Base-by-base conservation (phyloP, 2,797 vertebrate genomes). In the Anguilla marmorata region DNA sequence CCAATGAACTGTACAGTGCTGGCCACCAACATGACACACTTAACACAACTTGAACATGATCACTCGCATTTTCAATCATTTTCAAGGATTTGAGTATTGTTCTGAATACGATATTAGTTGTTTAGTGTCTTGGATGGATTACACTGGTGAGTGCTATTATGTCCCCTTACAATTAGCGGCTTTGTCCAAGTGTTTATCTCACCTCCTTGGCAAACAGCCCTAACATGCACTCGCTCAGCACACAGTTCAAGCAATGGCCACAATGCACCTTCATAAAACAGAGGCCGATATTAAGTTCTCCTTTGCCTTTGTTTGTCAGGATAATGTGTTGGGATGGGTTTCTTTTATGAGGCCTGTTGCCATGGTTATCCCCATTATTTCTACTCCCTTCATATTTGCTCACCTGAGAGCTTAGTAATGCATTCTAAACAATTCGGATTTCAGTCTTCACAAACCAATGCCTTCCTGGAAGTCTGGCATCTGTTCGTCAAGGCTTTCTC, bases 301-400 rank as follows among this genome's bases (percentile, higher is more conserved):
- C 33, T 76, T 50, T 16, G 45, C 9, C 87, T 86, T 83, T 85
- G 37, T 83, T 83, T 63, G 60, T n/a, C 45, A 16, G 82, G 58
- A 76, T 83, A 74, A 56, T 37, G 48, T 74, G 85, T 63, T 9
- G 80, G 76, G n/a, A 60, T 24, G 30, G 4, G 14, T 33, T 37
- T 85, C 4, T 74, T 58, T 88, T 58, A 74, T 88, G 45, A 86
- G 3, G 86, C 80, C 33, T 88, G 87, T 90, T 91, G 74, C 85
- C 89, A 91, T 87, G 76, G 76, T 14, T 52, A 41, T 50, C 60
- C 2, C 58, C 82, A 76, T 85, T 52, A 54, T 54, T 52, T 84
- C 30, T 14, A n/a, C 45, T 82, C 79, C 41, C 79, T 82, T 82
- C 79, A 82, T 50, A 82, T 84, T 56, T 84, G 83, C 50, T 84